A percentile compares a stretch with the other conserved stretches of the same genome.
These are phyloP conservation scores for Grapholita molesta DNA, from an alignment of 1,140 invertebrate genomes.

Conservation along the genomic window DNA sequence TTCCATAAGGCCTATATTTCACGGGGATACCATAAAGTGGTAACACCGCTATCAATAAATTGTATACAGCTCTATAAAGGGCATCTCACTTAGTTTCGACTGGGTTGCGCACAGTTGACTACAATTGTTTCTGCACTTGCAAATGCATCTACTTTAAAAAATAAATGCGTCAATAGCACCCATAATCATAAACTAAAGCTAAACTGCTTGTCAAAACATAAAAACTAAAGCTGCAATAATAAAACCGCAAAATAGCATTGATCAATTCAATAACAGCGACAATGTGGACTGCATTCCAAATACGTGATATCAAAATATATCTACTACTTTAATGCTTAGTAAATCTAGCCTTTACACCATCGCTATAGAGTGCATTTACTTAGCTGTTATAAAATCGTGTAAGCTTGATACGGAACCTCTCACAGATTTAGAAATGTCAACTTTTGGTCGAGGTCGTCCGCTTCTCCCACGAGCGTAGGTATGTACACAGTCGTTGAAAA, in stretches of 20 bases:
- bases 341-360: not conserved
- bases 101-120: too few species aligned
- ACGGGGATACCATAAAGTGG: too few species aligned
- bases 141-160: too few species aligned
- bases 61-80: too few species aligned
- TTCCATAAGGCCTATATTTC: too few species aligned
- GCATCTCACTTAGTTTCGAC: too few species aligned
- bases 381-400: not conserved
- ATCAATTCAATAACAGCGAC: constrained; percentile 4
- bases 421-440: constrained; percentile 14
- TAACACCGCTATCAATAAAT: too few species aligned
- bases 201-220: not conserved
- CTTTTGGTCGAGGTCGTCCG: constrained; percentile 11
- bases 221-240: not conserved
- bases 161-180: too few species aligned
- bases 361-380: not conserved
- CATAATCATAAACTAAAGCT: not conserved
- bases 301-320: not conserved
- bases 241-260: constrained; percentile 10
- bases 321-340: not conserved
- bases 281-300: not conserved
- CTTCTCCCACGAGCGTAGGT: not conserved
- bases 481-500: not conserved
- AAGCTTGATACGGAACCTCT: constrained; percentile 15
- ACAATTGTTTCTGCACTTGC: too few species aligned